A percentile compares a stretch with the other conserved stretches of the same genome.
phyloP scores from a whole-genome alignment of 2,113 vertebrate species.

The Tenebrosternarchus preto region DNA sequence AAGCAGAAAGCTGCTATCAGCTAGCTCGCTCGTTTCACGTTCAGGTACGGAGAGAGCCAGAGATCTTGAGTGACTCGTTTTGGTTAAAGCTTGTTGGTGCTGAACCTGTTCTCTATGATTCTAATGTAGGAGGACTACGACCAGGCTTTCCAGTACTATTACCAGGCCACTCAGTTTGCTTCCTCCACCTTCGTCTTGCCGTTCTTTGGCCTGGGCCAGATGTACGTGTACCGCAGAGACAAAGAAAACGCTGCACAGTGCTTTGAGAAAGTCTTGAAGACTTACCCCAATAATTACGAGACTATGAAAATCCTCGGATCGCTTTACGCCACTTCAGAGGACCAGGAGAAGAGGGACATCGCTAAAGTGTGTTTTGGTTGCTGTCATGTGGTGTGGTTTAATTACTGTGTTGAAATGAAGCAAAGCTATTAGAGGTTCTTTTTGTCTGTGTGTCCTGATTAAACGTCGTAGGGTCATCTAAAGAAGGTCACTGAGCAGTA shows the following conservation, averaged over 20 bases:
- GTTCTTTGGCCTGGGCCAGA: conserved; percentile 97
- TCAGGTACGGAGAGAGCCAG: conserved; percentile 76
- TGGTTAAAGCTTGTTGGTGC: background rate
- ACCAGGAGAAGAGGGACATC: conserved; percentile 96
- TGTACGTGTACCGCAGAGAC: conserved; percentile 98
- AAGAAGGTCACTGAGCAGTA: conserved; percentile 99
- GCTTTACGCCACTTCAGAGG: conserved; percentile 94
- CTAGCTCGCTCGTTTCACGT: conserved; percentile 96
- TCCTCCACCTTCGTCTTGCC: conserved; percentile 96
- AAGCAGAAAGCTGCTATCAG: conserved; percentile 98
- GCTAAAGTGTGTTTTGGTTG: conserved; percentile 81
- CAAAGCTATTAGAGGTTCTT: background rate
- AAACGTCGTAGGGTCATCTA: conserved; percentile 84
- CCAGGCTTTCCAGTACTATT: conserved; percentile 99
- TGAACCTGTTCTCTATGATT: conserved; percentile 22
- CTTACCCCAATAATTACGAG: conserved; percentile 98
- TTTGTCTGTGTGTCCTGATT: conserved; percentile 3
- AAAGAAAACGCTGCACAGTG: conserved; percentile 98
- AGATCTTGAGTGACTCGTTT: background rate
- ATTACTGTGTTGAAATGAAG: background rate
- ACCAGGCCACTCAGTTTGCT: conserved; percentile 98
- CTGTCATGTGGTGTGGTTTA: too few species aligned
- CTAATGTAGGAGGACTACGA: conserved; percentile 91
- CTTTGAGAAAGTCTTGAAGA: conserved; percentile 98
- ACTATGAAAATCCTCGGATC: conserved; percentile 99